Evolutionary conservation across 1,140 invertebrate species (phyloP), one percentile per base, ranked within the genome.

Genomic region (Ceratitis capitata): DNA sequence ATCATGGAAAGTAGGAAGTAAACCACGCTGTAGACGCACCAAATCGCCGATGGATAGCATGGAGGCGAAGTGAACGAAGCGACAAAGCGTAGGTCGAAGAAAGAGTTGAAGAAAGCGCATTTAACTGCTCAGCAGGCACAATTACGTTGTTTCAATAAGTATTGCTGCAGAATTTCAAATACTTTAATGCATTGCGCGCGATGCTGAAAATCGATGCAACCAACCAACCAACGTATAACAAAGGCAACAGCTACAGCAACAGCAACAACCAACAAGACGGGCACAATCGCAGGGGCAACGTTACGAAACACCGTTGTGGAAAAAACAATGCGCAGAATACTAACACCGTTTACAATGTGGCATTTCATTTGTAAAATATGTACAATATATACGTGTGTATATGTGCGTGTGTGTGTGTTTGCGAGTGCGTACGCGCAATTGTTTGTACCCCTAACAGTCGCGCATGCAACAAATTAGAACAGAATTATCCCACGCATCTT

Each of bases 401-500:
- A 16, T 69, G 0, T 69, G 32, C 85, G 86, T 87, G 78, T 87
- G 85, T 69, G 12, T 51, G 23, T 84, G 23, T 74, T 10, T 51
- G 51, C 29, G 49, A 32, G 42, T 78, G 42, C 85, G 86, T 86
- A 85, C 86, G 85, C 39, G 14, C 39, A 26, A 83, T 32, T 32
- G 42, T 82, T 16, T 53, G 53, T 49, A 35, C 4, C 69, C 69
- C 69, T 78, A 78, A 78, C 69, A 78, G 69, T 78, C 42, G 56
- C 64, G 61, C 45, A 58, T 87, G 86, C 89, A 86, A 90, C 89
- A 90, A 90, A 90, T 90, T 90, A 90, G 89, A 90, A 90, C 89
- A 90, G 89, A 90, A 90, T 90, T 90, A 90, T 90, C 89, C 89
- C 89, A 90, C 89, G 89, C 89, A 90, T 90, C 89, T 89, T 88